Evolutionary conservation across 2,888 invertebrate genomes (phyloP).

Genomic region (Pardosa pseudoannulata): DNA sequence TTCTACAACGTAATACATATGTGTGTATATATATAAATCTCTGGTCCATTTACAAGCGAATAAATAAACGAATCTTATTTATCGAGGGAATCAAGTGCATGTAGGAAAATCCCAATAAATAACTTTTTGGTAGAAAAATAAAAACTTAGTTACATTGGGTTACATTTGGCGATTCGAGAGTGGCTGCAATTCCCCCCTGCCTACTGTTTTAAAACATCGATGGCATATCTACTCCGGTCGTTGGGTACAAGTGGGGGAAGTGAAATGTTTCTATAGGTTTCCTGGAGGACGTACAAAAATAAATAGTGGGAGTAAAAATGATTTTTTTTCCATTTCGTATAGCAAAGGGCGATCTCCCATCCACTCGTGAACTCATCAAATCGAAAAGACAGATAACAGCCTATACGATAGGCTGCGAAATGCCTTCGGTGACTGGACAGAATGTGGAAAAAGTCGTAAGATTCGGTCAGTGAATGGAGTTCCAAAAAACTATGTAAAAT

Average conservation of each 20-base stretch:
- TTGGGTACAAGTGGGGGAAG: constrained; percentile 24
- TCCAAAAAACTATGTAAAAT: background rate
- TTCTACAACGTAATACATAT: too few relatives aligned
- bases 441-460: background rate
- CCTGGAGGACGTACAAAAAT: constrained; percentile 64
- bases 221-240: constrained; percentile 61
- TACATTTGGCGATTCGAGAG: constrained; percentile 19
- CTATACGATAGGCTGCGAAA: too few relatives aligned
- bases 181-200: constrained; percentile 13
- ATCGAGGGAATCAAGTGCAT: too few relatives aligned
- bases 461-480: background rate
- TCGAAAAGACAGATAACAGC: too few relatives aligned
- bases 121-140: too few relatives aligned
- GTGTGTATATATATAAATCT: too few relatives aligned
- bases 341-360: constrained; percentile 26
- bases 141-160: too few relatives aligned
- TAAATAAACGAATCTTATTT: too few relatives aligned
- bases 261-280: constrained; percentile 30
- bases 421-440: background rate
- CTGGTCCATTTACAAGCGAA: too few relatives aligned
- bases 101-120: too few relatives aligned
- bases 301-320: constrained; percentile 68
- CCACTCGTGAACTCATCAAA: too few relatives aligned
- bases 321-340: constrained; percentile 58
- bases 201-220: constrained; percentile 61